Evolutionary conservation across 53 echinoderm and acorn worm genomes (phyloP).

Genomic region (Zoroaster sp.): DNA sequence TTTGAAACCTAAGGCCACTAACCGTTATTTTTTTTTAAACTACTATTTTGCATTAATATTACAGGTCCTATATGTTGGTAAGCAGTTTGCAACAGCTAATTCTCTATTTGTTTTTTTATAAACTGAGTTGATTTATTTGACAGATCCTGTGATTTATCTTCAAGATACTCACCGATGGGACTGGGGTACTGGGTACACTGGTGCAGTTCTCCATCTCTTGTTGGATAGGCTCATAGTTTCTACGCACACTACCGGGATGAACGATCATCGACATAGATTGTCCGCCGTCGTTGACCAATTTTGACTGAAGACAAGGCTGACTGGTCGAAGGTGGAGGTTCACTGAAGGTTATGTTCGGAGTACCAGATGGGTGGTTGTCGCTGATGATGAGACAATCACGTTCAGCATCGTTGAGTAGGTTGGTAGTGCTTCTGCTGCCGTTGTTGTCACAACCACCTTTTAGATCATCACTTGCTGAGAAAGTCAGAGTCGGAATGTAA

Average conservation of each 20-base stretch:
- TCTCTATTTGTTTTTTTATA: no score
- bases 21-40: no score
- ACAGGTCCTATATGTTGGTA: no score
- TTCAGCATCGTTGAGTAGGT: conserved; percentile 46
- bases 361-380: neutral
- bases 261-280: conserved; percentile 82
- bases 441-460: conserved; percentile 9
- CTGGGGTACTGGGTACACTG: conserved; percentile 60
- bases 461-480: neutral
- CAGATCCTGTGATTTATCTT: neutral
- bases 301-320: conserved; percentile 25
- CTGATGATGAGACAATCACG: conserved; percentile 18
- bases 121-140: no score
- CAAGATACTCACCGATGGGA: conserved; percentile 56
- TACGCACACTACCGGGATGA: conserved; percentile 78
- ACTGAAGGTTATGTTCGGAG: conserved; percentile 25
- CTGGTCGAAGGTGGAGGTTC: neutral
- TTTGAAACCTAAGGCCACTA: no score
- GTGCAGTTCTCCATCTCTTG: conserved; percentile 47
- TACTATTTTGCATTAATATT: no score
- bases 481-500: neutral
- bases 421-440: conserved; percentile 57
- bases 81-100: no score
- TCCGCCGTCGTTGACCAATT: conserved; percentile 16
- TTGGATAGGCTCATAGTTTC: conserved; percentile 51